Evolutionary conservation across 2,888 invertebrate species (phyloP).

Genomic region (Calephelis perditalis): DNA sequence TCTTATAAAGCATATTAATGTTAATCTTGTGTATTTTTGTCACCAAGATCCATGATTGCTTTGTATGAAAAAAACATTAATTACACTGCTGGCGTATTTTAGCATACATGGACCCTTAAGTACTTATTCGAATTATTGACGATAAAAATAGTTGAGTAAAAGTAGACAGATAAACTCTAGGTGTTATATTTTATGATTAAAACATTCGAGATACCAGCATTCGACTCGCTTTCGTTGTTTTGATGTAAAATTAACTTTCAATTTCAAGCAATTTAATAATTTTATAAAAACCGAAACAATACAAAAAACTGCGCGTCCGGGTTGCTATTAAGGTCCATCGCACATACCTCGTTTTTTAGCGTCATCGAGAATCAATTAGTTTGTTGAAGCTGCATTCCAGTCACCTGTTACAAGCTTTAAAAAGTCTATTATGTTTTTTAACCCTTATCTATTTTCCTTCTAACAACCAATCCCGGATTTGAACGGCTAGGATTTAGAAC

Average conservation of each 20-base stretch:
- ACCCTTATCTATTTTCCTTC: neutral
- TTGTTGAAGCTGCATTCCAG: neutral
- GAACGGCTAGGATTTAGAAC: neutral
- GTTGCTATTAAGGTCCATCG: slow-evolving; percentile 5
- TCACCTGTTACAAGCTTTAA: neutral
- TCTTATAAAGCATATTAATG: no score
- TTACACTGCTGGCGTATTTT: no score
- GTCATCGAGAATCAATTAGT: neutral
- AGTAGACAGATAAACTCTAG: no score
- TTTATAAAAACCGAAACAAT: slow-evolving; percentile 5
- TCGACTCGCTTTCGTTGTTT: slow-evolving; percentile 8
- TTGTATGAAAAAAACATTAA: no score
- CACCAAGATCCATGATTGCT: no score
- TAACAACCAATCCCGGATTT: neutral
- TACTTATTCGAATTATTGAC: no score
- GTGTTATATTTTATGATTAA: neutral
- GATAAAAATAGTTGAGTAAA: no score
- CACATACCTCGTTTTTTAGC: slow-evolving; percentile 6
- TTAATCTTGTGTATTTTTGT: no score
- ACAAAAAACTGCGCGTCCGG: slow-evolving; percentile 3
- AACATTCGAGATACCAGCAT: neutral
- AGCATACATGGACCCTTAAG: no score
- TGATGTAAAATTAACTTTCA: slow-evolving; percentile 8
- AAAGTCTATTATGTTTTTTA: neutral
- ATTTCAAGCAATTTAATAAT: slow-evolving; percentile 10